Conservation (phyloP, 2,113 vertebrate genomes). For the Saccopteryx leptura region DNA sequence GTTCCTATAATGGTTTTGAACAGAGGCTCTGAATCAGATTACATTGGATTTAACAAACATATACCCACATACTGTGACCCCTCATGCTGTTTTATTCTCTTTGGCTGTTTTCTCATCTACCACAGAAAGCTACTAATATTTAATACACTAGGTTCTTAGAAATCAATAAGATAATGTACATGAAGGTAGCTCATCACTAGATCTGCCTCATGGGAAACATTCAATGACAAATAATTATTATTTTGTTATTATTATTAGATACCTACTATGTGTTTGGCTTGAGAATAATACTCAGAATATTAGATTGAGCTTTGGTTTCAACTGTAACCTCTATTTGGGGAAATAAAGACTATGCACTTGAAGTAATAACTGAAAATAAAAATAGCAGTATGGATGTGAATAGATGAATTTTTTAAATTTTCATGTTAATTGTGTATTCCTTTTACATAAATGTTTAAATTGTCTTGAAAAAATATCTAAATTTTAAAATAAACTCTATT, state of each 20-base stretch:
- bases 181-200: neutral
- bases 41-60: neutral
- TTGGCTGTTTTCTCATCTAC: neutral
- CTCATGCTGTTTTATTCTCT: neutral
- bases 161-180: neutral
- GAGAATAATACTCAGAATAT: neutral
- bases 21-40: neutral
- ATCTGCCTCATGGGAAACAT: neutral
- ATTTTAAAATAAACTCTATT: neutral
- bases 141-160: neutral
- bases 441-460: slow-evolving; percentile 27
- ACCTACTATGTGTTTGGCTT: neutral
- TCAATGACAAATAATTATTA: neutral
- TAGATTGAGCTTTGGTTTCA: neutral
- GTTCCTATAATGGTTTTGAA: neutral
- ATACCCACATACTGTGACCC: neutral
- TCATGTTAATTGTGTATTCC: neutral
- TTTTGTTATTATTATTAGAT: neutral
- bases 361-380: slow-evolving; percentile 17
- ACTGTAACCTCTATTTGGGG: neutral
- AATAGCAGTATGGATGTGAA: neutral
- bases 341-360: neutral
- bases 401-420: neutral
- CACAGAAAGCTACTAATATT: neutral
- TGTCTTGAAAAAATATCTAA: neutral